A percentile compares a stretch with the other conserved stretches of the same genome.
Conservation (phyloP, 2,888 invertebrate species). For the Tetragonisca angustula region DNA sequence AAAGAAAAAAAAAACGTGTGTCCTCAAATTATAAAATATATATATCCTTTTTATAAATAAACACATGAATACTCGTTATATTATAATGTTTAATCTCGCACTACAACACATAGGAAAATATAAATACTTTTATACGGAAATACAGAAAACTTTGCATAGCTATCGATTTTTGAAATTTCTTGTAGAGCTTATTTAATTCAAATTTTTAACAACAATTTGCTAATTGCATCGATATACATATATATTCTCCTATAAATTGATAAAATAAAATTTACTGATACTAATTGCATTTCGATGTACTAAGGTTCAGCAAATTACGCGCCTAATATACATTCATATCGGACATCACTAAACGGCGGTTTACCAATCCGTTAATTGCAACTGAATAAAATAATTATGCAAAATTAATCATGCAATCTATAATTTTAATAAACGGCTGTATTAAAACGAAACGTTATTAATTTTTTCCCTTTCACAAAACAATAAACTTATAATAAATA, state of each 20-base stretch:
- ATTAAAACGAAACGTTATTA: neutral
- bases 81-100: neutral
- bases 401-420: neutral
- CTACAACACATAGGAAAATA: neutral
- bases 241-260: neutral
- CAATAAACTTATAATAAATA: neutral
- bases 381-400: constrained; percentile 28
- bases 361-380: constrained; percentile 25
- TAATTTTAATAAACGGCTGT: neutral
- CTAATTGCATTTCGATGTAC: neutral
- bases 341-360: constrained; percentile 7
- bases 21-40: neutral
- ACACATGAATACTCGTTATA: neutral
- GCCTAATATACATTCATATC: constrained; percentile 13
- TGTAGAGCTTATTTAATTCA: constrained; percentile 14
- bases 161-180: constrained; percentile 39
- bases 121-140: neutral
- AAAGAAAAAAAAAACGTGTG: no score
- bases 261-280: neutral
- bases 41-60: neutral
- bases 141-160: constrained; percentile 8
- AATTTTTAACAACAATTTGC: constrained; percentile 12
- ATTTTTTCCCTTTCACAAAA: neutral
- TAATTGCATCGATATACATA: neutral
- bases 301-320: constrained; percentile 38